Base-by-base conservation (phyloP, 2,113 vertebrate species). In the Cettia cetti region DNA sequence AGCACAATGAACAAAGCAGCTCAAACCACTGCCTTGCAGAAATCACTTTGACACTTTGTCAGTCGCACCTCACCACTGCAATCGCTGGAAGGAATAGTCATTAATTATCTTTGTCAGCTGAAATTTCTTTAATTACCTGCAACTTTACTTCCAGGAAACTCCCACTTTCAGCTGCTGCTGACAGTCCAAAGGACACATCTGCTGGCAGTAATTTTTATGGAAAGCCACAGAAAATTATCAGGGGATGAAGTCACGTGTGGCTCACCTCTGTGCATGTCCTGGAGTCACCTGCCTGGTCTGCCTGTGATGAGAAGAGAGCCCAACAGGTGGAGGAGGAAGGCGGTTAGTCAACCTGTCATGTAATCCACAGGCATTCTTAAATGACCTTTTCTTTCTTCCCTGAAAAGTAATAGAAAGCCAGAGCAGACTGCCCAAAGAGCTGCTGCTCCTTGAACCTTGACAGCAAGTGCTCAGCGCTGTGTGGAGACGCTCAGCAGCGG, bases 11-110 rank as follows among this genome's bases (percentile, higher is more conserved):
- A 37, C 37, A 81, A 70, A 78, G 37, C 54, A 83, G 44, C 64
- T 60, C 28, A 70, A 88, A 90, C 42, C 26, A 74, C 40, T 77
- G 28, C 68, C 10, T 65, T 57, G 78, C 66, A 82, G 76, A 82
- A 92, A 50, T 54, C n/a, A 21, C 74, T 45, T 9, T 54, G 86
- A 64, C 52, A 24, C 22, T 66, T 52, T 31, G 35, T 93, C 92
- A 81, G 83, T n/a, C 0, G 0, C 19, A 54, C 42, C 42, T 78
- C 64, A 56, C 18, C 0, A 1, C 44, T 44, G 65, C 1, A 0
- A n/a, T 23, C 0, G 0, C 77, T 76, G 81, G 72, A 91, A 64
- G 26, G 35, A 86, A 50, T 6, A 91, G 53, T 33, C 69, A 57
- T 42, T 91, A 87, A 86, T 91, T 86, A 92, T 50, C 57, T 69